Conservation (phyloP, 2,888 invertebrate genomes). For the Loripinus fragilis region DNA sequence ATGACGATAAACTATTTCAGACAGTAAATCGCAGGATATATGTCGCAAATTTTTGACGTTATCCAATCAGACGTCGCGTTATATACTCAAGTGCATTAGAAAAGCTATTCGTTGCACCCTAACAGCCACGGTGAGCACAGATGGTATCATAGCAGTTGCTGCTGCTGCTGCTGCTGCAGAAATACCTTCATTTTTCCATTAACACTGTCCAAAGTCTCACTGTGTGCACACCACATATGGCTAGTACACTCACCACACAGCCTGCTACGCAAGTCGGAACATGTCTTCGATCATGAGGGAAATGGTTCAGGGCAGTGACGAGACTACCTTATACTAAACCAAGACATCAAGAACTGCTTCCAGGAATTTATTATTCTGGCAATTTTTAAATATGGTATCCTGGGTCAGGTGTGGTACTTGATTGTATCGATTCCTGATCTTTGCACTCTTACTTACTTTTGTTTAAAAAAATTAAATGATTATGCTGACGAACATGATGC, state of each 20-base stretch:
- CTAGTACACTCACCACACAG: constrained; percentile 18
- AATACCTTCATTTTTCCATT: constrained; percentile 16
- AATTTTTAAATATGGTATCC: constrained; percentile 6
- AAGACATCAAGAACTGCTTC: constrained; percentile 21
- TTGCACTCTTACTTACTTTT: no score
- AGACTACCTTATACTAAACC: constrained; percentile 23
- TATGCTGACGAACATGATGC: neutral
- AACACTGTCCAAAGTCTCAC: constrained; percentile 14
- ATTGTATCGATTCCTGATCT: neutral
- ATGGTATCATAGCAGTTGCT: constrained; percentile 23
- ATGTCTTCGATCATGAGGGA: neutral
- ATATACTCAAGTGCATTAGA: no score
- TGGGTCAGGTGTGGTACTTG: neutral
- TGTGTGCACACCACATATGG: constrained; percentile 19
- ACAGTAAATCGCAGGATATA: no score
- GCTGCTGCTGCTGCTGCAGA: no score
- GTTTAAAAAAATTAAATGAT: constrained; percentile 12
- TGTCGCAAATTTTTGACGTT: no score
- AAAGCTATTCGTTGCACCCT: constrained; percentile 12
- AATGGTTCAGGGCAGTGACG: constrained; percentile 15
- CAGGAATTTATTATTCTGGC: constrained; percentile 7
- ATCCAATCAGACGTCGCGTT: no score
- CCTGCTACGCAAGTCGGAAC: constrained; percentile 22
- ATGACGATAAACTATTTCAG: no score
- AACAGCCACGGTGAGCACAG: constrained; percentile 19